Evolutionary conservation across 1,140 invertebrate species (phyloP).

Genomic region (Tetraneura akinire): DNA sequence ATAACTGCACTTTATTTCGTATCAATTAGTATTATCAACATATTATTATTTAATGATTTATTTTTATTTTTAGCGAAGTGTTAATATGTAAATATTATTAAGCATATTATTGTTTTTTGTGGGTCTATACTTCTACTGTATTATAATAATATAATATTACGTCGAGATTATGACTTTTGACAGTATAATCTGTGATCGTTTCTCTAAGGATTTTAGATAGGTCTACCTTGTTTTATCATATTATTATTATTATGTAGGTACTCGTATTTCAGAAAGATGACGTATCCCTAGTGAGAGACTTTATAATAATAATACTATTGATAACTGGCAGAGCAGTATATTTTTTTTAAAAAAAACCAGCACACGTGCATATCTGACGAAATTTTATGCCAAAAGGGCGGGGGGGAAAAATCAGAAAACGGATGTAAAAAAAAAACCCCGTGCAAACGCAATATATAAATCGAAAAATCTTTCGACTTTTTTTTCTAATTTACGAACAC

Average conservation of each 20-base stretch:
- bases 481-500: conserved; percentile 47
- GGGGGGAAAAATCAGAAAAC: background rate
- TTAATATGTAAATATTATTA: too few relatives aligned
- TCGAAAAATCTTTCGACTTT: conserved; percentile 44
- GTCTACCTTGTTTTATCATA: background rate
- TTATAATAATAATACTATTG: background rate
- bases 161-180: background rate
- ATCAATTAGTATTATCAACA: too few relatives aligned
- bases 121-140: too few relatives aligned
- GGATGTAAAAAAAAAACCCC: conserved; percentile 12
- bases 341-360: background rate
- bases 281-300: background rate
- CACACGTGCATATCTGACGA: background rate
- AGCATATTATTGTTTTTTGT: too few relatives aligned
- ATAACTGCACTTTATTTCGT: too few relatives aligned
- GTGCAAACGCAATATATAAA: conserved; percentile 38
- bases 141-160: too few relatives aligned
- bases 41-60: too few relatives aligned
- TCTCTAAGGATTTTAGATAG: background rate
- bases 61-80: too few relatives aligned
- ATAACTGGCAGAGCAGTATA: background rate
- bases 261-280: background rate
- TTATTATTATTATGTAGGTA: background rate
- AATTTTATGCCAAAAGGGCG: background rate
- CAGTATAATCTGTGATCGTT: background rate